Percentiles rank a stretch among this genome's conserved stretches.
Evolutionary conservation across 2,113 vertebrate species (phyloP).

Genomic region (Gallinago paraguaiae): DNA sequence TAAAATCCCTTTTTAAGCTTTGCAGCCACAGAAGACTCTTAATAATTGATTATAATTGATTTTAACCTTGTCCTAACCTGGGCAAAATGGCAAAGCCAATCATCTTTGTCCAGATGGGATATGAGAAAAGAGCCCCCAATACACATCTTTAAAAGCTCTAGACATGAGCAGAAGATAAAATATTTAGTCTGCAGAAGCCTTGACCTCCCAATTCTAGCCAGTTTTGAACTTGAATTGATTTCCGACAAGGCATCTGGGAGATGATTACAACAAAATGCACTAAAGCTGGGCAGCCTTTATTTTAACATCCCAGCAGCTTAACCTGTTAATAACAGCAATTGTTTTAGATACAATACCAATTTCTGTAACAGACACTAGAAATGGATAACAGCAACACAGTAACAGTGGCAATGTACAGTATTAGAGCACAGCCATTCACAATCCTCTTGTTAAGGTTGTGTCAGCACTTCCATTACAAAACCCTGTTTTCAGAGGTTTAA

Average conservation of each 20-base stretch:
- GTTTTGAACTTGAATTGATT: conserved; percentile 95
- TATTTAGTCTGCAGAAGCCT: conserved; percentile 92
- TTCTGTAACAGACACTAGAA: conserved; percentile 70
- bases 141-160: conserved; percentile 91
- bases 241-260: conserved; percentile 93
- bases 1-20: conserved; percentile 79
- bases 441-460: background rate
- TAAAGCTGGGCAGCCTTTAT: conserved; percentile 86
- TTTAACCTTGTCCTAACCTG: conserved; percentile 90
- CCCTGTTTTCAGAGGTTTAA: background rate
- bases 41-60: conserved; percentile 98
- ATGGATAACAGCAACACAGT: conserved; percentile 39
- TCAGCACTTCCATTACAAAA: background rate
- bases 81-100: conserved; percentile 83
- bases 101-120: conserved; percentile 82
- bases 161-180: conserved; percentile 92
- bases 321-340: conserved; percentile 83
- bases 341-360: conserved; percentile 80
- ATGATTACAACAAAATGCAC: conserved; percentile 96
- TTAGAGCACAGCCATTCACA: background rate
- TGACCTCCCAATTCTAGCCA: conserved; percentile 89
- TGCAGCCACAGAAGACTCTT: conserved; percentile 80
- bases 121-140: conserved; percentile 79
- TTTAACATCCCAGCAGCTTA: conserved; percentile 85
- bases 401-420: background rate